Base-by-base conservation (phyloP, 2,797 vertebrate species). In the Malacoraja senta region DNA sequence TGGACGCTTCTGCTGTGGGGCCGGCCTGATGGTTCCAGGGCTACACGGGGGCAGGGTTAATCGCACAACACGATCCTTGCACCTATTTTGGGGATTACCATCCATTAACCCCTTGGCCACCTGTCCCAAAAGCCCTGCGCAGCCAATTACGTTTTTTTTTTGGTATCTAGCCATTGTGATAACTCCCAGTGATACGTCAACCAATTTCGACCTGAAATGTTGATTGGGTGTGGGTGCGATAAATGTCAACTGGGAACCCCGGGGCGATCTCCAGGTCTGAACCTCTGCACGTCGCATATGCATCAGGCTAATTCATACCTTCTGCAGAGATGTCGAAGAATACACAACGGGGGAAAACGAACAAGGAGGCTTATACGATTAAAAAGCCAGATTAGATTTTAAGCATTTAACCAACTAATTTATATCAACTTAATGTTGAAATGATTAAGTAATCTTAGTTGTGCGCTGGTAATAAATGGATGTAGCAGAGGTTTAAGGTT, bases 361-460 rank as follows among this genome's bases (percentile, higher is more conserved):
- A 38, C 3, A 24, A 72, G 65, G 65, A 76, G 38, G 68, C 72
- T 74, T 76, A n/a, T 92, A n/a, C 12, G 35, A 76, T 92, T 76
- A 74, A 53, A 76, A 76, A 15, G 26, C 26, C 24, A 44, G 38
- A 76, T 76, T 74, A 58, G 38, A 76, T 92, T 74, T 76, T 53
- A 72, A 6, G 12, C 90, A 76, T 38, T 92, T 76, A 76, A 58
- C 65, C 26, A 76, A 76, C 4, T 74, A 71, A 71, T 72, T 44
- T 26, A 44, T 72, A 92, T 17, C 38, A 29, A 53, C 38, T 72
- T 74, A 92, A 91, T 74, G 29, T 13, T 91, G 71, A 91, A 91
- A 92, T 53, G 38, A 92, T 92, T 92, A 53, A 92, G 10, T 53
- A 92, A 74, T 92, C 86, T 44, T 92, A 2, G 10, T 92, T 24